Percentiles rank a stretch among this genome's conserved stretches.
phyloP scores from a whole-genome alignment of 2,888 invertebrate genomes.

The Galerucella pusilla region DNA sequence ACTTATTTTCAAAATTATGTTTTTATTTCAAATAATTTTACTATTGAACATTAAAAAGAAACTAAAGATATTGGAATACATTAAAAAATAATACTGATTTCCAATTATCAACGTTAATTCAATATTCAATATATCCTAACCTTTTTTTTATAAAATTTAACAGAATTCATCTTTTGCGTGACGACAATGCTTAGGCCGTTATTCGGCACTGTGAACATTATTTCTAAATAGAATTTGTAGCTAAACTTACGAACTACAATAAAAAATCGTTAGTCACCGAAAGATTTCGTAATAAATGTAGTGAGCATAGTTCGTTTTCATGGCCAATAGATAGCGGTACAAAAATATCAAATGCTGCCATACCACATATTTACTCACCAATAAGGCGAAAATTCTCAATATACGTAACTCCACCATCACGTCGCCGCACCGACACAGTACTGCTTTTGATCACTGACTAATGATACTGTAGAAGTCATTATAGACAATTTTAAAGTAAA shows the following conservation, averaged over 20 bases:
- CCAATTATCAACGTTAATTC: neutral
- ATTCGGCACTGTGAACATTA: constrained; percentile 54
- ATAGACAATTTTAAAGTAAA: too few relatives aligned
- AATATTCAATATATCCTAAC: constrained; percentile 26
- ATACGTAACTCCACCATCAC: too few relatives aligned
- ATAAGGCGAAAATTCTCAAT: too few relatives aligned
- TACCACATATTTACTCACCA: neutral
- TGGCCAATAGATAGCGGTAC: constrained; percentile 12
- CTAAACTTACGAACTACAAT: constrained; percentile 62
- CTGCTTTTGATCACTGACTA: too few relatives aligned
- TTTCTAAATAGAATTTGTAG: constrained; percentile 59
- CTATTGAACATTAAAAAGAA: too few relatives aligned
- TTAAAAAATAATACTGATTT: too few relatives aligned
- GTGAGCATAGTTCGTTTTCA: constrained; percentile 48
- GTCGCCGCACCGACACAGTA: too few relatives aligned
- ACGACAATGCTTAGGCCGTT: constrained; percentile 49
- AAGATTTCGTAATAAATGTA: constrained; percentile 58
- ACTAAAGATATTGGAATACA: too few relatives aligned
- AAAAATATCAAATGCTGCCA: neutral
- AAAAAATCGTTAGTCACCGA: constrained; percentile 63
- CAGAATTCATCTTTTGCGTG: constrained; percentile 37
- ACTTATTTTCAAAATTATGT: too few relatives aligned
- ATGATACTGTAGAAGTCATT: too few relatives aligned
- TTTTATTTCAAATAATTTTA: too few relatives aligned
- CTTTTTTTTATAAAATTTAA: constrained; percentile 31